Conservation (phyloP, 2,797 vertebrate species). For the Picus viridis region DNA sequence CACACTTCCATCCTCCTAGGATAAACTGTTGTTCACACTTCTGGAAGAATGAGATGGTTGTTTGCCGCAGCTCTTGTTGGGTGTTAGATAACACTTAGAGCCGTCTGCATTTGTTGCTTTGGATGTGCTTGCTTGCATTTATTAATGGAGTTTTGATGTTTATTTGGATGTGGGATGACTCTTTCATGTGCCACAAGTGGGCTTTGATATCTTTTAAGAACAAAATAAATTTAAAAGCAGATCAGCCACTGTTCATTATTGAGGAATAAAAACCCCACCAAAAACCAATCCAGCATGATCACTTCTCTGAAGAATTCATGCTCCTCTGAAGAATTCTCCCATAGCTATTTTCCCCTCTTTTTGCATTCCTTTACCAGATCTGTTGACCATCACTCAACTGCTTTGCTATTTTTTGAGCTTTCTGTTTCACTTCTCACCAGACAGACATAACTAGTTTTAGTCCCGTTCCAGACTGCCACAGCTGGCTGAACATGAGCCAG, state of each 20-base stretch:
- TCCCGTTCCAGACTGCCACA: neutral
- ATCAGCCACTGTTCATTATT: neutral
- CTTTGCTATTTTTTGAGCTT: neutral
- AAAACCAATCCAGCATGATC: neutral
- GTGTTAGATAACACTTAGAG: neutral
- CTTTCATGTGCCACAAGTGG: neutral
- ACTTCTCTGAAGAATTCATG: neutral
- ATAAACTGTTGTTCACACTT: neutral
- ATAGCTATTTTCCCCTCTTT: neutral
- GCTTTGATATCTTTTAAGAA: neutral
- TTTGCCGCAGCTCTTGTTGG: neutral
- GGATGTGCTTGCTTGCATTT: neutral
- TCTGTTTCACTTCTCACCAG: neutral
- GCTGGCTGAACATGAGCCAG: no score
- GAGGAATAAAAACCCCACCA: rapidly evolving
- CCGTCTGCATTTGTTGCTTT: neutral
- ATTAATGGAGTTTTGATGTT: neutral
- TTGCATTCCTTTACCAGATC: neutral
- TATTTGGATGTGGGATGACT: neutral
- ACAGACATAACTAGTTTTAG: neutral
- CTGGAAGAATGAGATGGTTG: neutral
- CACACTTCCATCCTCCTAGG: neutral
- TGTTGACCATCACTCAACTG: neutral
- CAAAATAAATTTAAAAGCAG: neutral
- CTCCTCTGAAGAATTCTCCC: neutral